Evolutionary conservation across 2,888 invertebrate genomes (phyloP).

Genomic region (Drosophila ustulata): DNA sequence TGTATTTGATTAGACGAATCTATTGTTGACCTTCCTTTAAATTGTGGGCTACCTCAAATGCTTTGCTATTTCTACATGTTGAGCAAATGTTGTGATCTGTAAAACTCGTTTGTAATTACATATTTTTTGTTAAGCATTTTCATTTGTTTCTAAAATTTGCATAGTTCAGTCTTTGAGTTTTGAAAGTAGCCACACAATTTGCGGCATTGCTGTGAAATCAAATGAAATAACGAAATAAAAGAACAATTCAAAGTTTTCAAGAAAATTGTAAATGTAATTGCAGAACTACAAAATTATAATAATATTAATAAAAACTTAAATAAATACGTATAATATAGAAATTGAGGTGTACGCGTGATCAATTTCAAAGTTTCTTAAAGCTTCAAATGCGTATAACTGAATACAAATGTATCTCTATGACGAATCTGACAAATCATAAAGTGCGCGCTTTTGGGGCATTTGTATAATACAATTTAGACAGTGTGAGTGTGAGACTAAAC

Average conservation of each 20-base stretch:
- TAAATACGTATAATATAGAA: conserved; percentile 42
- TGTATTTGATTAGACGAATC: not conserved
- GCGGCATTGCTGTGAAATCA: conserved; percentile 4
- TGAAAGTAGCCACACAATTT: conserved; percentile 28
- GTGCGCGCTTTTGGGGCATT: conserved; percentile 54
- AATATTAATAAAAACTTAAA: conserved; percentile 39
- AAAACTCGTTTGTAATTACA: conserved; percentile 38
- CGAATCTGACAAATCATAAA: conserved; percentile 20
- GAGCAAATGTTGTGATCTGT: conserved; percentile 56
- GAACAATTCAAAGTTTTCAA: conserved; percentile 21
- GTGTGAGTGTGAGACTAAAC: conserved; percentile 26
- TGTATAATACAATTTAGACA: conserved; percentile 75
- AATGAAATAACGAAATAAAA: conserved; percentile 17
- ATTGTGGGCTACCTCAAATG: conserved; percentile 35
- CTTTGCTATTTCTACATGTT: conserved; percentile 59
- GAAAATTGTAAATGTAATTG: conserved; percentile 58
- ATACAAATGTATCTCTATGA: not conserved
- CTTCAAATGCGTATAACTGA: conserved; percentile 57
- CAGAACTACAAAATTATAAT: conserved; percentile 43
- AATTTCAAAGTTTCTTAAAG: conserved; percentile 64
- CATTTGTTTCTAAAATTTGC: conserved; percentile 48
- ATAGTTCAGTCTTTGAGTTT: conserved; percentile 62
- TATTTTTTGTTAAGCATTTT: conserved; percentile 33
- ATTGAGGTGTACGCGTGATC: conserved; percentile 26
- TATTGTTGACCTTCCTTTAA: not conserved